Evolutionary conservation across 2,113 vertebrate genomes (phyloP), one percentile per base, ranked within the genome.

Genomic region (Paramisgurnus dabryanus): DNA sequence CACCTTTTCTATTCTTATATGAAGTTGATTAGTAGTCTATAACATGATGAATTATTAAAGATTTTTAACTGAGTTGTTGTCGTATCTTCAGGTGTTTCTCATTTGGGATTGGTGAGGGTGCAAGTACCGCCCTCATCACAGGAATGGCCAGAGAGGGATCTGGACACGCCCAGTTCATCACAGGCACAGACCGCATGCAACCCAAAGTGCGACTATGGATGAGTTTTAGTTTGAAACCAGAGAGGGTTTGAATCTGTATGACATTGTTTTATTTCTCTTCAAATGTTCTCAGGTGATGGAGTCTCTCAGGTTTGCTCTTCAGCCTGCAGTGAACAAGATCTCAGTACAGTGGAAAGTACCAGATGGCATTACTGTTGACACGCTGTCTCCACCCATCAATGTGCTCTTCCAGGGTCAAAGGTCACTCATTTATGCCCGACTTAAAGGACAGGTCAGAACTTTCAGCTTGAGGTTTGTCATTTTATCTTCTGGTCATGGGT

Each of bases 81-180:
- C 4, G 12, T 3, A 7, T 60, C 39, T 81, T 47, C 66, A 81
- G 80, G 50, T 50, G 45, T 50, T 3, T 68, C 45, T 69, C 3
- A 53, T 50, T 50, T 76, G 94, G 95, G 3, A 95, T 95, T 66
- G 94, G 95, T 3, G 90, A 94, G 89, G 93, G 95, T 7, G 93
- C 92, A 80, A 95, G 95, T 76, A 92, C 92, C 27, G 90, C 93
- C 68, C 93, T 96, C 47, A 90, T 95, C 85, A 93, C 90, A 85
- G 91, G 92, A 57, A 87, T 95, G 76, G 93, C 95, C 49, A 88
- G 88, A 2, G 93, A 89, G 17, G 91, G 90, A 11, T 83, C 87
- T 27, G 95, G 94, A 43, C 89, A 89, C 0, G 88, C 90, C 39
- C 93, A 96, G 84, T 96, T 96, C 85, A 93, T 95, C 87, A 92